Conservation (phyloP, 2,797 vertebrate species). For the Paramormyrops hopkinsi region DNA sequence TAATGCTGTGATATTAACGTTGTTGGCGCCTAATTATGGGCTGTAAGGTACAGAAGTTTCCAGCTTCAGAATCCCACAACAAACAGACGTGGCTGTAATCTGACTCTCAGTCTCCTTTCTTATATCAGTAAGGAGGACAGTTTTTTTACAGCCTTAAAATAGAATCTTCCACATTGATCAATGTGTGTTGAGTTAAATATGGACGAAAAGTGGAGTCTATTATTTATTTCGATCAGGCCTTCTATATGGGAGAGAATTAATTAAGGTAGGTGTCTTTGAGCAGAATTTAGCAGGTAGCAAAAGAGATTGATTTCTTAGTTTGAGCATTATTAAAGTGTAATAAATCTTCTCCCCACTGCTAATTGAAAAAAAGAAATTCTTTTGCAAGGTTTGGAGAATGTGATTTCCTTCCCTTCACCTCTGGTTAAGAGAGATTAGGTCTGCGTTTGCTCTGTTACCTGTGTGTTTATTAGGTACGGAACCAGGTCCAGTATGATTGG, state of each 20-base stretch:
- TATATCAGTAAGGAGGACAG: neutral
- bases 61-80: neutral
- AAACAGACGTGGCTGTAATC: neutral
- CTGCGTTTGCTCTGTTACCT: neutral
- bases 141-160: neutral
- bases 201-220: neutral
- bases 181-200: conserved; percentile 2
- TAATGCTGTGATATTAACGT: neutral
- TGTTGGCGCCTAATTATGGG: neutral
- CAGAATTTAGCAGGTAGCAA: neutral
- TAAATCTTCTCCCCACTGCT: neutral
- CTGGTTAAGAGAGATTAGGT: neutral
- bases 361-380: conserved; percentile 5
- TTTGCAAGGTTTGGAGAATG: neutral
- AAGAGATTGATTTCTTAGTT: conserved; percentile 8
- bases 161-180: conserved; percentile 1
- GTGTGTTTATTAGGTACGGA: neutral
- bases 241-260: neutral
- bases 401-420: neutral
- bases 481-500: neutral
- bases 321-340: conserved; percentile 6
- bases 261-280: conserved; percentile 1
- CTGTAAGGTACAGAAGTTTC: neutral
- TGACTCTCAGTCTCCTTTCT: neutral
- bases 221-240: conserved; percentile 2